These are phyloP conservation scores for Kryptolebias marmoratus DNA, from an alignment of 2,113 vertebrate species.

Conservation along the genomic window DNA sequence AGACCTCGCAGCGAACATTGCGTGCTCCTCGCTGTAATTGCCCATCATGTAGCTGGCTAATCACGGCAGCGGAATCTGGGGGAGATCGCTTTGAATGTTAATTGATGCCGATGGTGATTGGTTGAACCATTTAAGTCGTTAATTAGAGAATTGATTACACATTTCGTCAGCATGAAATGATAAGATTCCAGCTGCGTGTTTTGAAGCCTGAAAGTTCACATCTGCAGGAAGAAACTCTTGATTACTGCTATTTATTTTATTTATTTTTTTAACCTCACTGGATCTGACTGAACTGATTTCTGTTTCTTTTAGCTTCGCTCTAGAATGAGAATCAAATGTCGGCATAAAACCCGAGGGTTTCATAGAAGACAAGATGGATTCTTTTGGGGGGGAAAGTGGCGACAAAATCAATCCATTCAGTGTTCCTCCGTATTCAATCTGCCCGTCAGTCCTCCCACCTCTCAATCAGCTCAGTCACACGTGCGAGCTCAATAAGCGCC, in stretches of 20 bases:
- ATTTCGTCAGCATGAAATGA: conserved; percentile 36
- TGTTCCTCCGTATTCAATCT: conserved; percentile 53
- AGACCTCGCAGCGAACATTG: conserved; percentile 42
- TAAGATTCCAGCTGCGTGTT: conserved; percentile 54
- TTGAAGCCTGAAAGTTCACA: conserved; percentile 44
- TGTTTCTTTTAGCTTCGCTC: neutral
- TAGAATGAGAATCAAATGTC: neutral
- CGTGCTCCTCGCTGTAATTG: conserved; percentile 66
- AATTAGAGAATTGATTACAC: conserved; percentile 71
- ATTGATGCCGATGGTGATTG: conserved; percentile 74
- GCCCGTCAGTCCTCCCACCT: conserved; percentile 42
- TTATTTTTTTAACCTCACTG: neutral
- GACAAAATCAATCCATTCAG: conserved; percentile 46
- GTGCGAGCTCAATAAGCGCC: conserved; percentile 30
- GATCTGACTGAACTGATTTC: neutral
- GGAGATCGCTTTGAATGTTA: conserved; percentile 66
- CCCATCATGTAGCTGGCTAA: conserved; percentile 69
- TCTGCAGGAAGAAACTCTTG: conserved; percentile 28
- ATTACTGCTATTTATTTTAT: conserved; percentile 23
- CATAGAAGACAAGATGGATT: too few species aligned
- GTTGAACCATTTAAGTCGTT: conserved; percentile 67
- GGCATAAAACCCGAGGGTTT: neutral
- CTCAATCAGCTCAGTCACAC: conserved; percentile 59
- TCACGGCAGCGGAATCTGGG: conserved; percentile 61
- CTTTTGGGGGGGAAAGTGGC: conserved; percentile 18